Conservation (phyloP, 2,888 invertebrate genomes). For the Gari tellinella region DNA sequence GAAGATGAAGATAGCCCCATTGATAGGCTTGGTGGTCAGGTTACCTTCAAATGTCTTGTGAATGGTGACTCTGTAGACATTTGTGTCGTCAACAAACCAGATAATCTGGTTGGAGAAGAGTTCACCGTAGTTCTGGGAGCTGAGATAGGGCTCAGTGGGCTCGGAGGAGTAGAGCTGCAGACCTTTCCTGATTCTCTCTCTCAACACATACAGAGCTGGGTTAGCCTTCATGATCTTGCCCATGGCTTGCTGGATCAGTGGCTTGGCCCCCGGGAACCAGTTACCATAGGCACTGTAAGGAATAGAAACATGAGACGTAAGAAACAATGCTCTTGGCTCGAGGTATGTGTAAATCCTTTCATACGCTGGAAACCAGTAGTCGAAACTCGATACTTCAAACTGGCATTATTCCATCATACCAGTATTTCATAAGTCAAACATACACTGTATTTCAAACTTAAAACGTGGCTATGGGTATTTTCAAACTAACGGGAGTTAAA, state of each 20-base stretch:
- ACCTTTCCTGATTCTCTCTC: slow-evolving; percentile 99
- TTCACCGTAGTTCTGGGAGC: slow-evolving; percentile 99
- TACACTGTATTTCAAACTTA: too few species aligned
- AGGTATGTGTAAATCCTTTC: too few species aligned
- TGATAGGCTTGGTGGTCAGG: slow-evolving; percentile 99
- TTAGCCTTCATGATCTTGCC: slow-evolving; percentile 99
- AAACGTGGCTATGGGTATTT: too few species aligned
- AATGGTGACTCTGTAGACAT: slow-evolving; percentile 99
- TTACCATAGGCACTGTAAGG: slow-evolving; percentile 95
- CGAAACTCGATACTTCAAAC: too few species aligned
- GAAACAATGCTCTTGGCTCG: too few species aligned
- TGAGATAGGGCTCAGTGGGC: slow-evolving; percentile 99
- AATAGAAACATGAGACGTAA: too few species aligned
- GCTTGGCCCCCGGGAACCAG: slow-evolving; percentile 99
- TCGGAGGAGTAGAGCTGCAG: slow-evolving; percentile 99
- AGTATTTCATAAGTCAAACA: too few species aligned
- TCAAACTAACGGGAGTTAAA: too few species aligned
- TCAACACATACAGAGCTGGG: slow-evolving; percentile 97
- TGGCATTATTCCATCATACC: too few species aligned
- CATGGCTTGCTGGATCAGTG: slow-evolving; percentile 99
- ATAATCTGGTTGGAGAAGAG: slow-evolving; percentile 99
- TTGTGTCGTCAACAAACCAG: slow-evolving; percentile 99
- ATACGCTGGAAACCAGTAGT: too few species aligned
- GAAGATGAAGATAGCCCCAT: slow-evolving; percentile 99
- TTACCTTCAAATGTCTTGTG: slow-evolving; percentile 99